Conservation (phyloP, 1,140 invertebrate species). For the Amphibalanus amphitrite region DNA sequence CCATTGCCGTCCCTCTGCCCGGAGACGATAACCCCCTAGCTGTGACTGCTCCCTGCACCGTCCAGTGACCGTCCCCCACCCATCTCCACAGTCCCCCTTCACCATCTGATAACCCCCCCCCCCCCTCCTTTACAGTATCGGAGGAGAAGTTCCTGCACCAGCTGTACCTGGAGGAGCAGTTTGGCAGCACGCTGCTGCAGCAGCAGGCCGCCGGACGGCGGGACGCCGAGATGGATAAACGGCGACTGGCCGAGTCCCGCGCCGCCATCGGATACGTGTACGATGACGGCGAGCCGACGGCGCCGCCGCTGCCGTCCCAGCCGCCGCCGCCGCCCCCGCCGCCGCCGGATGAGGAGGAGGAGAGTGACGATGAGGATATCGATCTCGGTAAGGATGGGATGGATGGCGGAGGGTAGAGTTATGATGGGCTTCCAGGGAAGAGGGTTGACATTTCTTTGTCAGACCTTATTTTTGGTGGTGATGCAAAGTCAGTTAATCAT, state of each 20-base stretch:
- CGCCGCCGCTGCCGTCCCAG: conserved; percentile 9
- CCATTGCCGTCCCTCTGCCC: too few species aligned
- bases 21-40: too few species aligned
- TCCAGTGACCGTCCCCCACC: too few species aligned
- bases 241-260: conserved; percentile 43
- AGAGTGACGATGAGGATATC: conserved; percentile 42
- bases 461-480: too few species aligned
- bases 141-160: conserved; percentile 93
- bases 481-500: too few species aligned
- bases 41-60: too few species aligned
- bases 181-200: conserved; percentile 40
- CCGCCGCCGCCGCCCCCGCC: not conserved
- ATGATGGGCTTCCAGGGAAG: too few species aligned
- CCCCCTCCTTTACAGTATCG: too few species aligned
- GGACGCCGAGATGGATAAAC: conserved; percentile 55
- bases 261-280: conserved; percentile 91
- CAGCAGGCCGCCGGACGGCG: conserved; percentile 31
- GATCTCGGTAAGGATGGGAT: conserved; percentile 15
- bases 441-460: too few species aligned
- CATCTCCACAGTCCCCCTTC: too few species aligned
- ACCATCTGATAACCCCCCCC: too few species aligned
- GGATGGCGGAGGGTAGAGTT: not conserved
- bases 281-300: conserved; percentile 38
- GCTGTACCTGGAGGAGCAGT: conserved; percentile 86
- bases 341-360: conserved; percentile 31